Evolutionary conservation across 1,140 invertebrate genomes (phyloP), one percentile per base, ranked within the genome.

Genomic region (Drosophila athabasca): DNA sequence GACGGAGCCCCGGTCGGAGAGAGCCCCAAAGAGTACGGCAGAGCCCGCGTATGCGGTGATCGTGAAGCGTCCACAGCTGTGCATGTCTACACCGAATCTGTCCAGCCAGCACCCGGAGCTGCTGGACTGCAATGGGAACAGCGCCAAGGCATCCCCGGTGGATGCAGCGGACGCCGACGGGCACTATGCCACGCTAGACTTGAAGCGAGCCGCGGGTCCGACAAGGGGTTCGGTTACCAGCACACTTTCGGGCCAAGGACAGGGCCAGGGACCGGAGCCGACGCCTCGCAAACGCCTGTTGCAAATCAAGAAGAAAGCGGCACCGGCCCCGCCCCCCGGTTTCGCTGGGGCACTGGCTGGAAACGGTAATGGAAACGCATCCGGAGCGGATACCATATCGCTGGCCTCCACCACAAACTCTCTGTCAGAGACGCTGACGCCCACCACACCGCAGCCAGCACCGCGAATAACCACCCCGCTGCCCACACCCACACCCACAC

Each of bases 81-180:
- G 76, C 55, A 89, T 90, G 58, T 92, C 91, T 49, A 90, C 91
- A 17, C 91, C 91, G 7, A 92, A 92, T 67, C 64, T 92, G 19
- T 75, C 57, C 31, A 62, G 54, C 11, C 62, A 62, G 0, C 57
- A 52, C 0, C 57, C 54, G 15, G 70, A 75, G 44, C 24, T 70
- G 44, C 29, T 70, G 45, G 71, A 89, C 19, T 76, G 54, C 31
- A 83, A 89, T 62, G 76, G 87, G 13, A 67, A 75, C 17, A 79
- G 87, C 44, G 44, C 58, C 24, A 57, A 62, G 49, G 69, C 68
- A 58, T 55, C 54, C 7, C 39, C 51, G 29, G 41, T 19, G 5
- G 69, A 82, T 31, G 31, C 3, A 5, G 51, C 75, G 6, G 67
- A 26, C 26, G 53, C 62, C 6, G 69, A 81, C 29, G 50, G 70